These are phyloP conservation scores for Ecliptopera silaceata DNA, from an alignment of 2,888 invertebrate genomes.

Conservation along the genomic window DNA sequence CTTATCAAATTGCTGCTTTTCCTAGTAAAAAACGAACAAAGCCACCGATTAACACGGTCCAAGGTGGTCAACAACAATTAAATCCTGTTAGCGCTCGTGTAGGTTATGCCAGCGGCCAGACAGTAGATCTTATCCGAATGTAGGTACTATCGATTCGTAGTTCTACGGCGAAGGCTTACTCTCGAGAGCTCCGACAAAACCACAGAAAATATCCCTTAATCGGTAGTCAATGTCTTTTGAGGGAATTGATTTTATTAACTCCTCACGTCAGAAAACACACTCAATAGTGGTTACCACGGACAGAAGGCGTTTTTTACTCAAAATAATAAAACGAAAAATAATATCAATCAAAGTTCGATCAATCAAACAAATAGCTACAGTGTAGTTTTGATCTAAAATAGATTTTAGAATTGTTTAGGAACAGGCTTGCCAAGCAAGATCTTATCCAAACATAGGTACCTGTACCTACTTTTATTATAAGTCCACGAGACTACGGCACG, in stretches of 20 bases:
- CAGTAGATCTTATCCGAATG: conserved; percentile 48
- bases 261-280: too few relatives aligned
- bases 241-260: too few relatives aligned
- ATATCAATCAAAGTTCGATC: too few relatives aligned
- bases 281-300: too few relatives aligned
- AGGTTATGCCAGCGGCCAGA: conserved; percentile 36
- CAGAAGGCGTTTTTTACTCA: too few relatives aligned
- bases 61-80: conserved; percentile 49
- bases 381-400: neutral
- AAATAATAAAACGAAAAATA: too few relatives aligned
- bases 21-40: conserved; percentile 34
- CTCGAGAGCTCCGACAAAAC: neutral
- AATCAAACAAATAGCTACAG: too few relatives aligned
- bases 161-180: conserved; percentile 25
- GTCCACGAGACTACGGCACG: conserved; percentile 37
- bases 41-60: conserved; percentile 36
- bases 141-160: conserved; percentile 37
- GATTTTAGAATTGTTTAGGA: conserved; percentile 5
- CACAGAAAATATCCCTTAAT: neutral
- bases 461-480: conserved; percentile 29
- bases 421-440: conserved; percentile 34
- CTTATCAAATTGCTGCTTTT: conserved; percentile 25
- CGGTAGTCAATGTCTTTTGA: too few relatives aligned
- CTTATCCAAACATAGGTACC: conserved; percentile 41
- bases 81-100: conserved; percentile 47